phyloP scores from a whole-genome alignment of 2,888 invertebrate genomes.

The Monoplex corrugatus region DNA sequence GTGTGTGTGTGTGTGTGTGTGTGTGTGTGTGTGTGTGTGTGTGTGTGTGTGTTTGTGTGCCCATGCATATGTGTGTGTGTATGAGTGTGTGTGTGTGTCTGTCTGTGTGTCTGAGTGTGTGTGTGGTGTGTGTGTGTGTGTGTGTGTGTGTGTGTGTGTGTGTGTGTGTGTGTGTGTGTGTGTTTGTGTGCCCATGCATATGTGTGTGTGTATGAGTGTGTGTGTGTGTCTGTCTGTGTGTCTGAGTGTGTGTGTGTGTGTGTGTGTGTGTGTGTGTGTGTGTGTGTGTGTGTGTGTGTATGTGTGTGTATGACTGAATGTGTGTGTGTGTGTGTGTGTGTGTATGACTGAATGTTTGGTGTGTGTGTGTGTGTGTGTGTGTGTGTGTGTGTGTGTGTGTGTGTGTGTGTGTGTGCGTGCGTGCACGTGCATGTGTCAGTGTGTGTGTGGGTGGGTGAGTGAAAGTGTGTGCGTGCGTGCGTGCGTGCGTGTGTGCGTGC shows the following conservation, averaged over 20 bases:
- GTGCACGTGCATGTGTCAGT: neutral
- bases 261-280: neutral
- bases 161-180: neutral
- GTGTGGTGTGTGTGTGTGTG: neutral
- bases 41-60: neutral
- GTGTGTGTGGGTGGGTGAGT: neutral
- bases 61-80: neutral
- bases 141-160: neutral
- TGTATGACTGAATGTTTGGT: neutral
- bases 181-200: neutral
- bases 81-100: neutral
- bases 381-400: neutral
- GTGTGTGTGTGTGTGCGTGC: neutral
- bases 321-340: neutral
- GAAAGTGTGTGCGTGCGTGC: too few relatives aligned
- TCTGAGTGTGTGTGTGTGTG: neutral
- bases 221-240: neutral
- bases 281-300: neutral
- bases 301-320: neutral
- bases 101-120: neutral
- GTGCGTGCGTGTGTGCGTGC: too few relatives aligned
- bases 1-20: neutral
- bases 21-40: neutral
- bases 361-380: slow-evolving; percentile 13
- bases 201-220: neutral